phyloP scores from a whole-genome alignment of 2,888 invertebrate genomes.

The Chymomyza fuscimana region DNA sequence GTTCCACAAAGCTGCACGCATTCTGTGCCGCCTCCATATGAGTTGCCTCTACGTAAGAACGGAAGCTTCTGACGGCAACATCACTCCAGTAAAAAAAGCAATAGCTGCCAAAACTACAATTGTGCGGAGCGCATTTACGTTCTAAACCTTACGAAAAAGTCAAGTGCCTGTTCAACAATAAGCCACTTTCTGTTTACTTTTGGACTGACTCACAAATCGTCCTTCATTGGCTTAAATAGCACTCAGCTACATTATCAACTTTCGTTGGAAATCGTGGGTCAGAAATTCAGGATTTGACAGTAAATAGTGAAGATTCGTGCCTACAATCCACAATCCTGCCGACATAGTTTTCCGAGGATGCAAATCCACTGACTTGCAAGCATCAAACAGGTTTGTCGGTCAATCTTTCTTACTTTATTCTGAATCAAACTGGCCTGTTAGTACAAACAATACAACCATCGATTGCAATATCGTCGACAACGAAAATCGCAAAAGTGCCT shows the following conservation, averaged over 20 bases:
- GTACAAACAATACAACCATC: neutral
- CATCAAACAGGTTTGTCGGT: constrained; percentile 18
- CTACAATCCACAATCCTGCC: constrained; percentile 30
- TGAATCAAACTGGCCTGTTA: constrained; percentile 51
- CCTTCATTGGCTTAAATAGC: too few species aligned
- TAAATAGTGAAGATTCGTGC: constrained; percentile 34
- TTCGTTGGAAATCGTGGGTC: constrained; percentile 38
- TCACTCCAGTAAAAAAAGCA: constrained; percentile 4
- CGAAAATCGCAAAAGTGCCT: constrained; percentile 24
- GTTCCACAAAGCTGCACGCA: neutral
- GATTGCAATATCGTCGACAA: constrained; percentile 21
- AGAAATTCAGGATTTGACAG: constrained; percentile 33
- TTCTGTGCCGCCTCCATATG: constrained; percentile 6
- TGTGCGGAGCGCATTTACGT: constrained; percentile 13
- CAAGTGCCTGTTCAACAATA: too few species aligned
- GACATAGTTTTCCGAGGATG: constrained; percentile 34
- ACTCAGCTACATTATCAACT: too few species aligned
- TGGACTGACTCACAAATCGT: too few species aligned
- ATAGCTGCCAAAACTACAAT: neutral
- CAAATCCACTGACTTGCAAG: constrained; percentile 10
- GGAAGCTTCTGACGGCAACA: neutral
- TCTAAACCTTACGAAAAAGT: too few species aligned
- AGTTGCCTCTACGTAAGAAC: too few species aligned
- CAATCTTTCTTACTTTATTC: constrained; percentile 10
- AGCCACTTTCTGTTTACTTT: too few species aligned